Conservation (phyloP, 1,140 invertebrate genomes). For the Centruroides sculpturatus region DNA sequence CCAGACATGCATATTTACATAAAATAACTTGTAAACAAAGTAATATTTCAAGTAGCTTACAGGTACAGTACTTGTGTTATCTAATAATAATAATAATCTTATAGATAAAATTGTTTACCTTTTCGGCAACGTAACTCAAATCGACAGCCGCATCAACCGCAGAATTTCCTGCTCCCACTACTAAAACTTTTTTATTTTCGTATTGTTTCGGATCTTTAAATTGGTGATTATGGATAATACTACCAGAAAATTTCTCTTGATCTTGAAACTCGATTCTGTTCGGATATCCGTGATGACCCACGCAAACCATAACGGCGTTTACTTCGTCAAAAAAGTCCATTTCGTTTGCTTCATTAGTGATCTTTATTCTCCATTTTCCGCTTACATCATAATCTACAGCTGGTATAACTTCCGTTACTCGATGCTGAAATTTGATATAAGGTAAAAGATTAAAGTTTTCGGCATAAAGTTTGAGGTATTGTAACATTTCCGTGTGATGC, state of each 20-base stretch:
- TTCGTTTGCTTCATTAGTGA: too few species aligned
- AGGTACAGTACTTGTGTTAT: too few species aligned
- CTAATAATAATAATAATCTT: too few species aligned
- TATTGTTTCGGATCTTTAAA: constrained; percentile 23
- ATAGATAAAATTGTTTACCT: constrained; percentile 6
- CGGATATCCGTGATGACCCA: constrained; percentile 26
- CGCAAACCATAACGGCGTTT: constrained; percentile 18
- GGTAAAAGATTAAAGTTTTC: constrained; percentile 16
- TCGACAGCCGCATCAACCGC: constrained; percentile 18
- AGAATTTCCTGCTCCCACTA: constrained; percentile 27
- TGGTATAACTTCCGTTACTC: constrained; percentile 17
- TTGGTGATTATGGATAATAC: constrained; percentile 26
- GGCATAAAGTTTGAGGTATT: constrained; percentile 26
- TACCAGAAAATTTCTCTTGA: constrained; percentile 22
- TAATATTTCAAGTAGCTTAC: too few species aligned
- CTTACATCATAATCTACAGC: constrained; percentile 24
- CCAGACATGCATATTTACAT: too few species aligned
- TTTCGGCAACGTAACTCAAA: constrained; percentile 13
- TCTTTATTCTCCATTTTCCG: constrained; percentile 32
- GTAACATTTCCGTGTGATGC: constrained; percentile 24
- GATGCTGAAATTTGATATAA: constrained; percentile 13
- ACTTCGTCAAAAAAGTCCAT: too few species aligned
- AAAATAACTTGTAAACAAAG: too few species aligned
- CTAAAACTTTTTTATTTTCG: constrained; percentile 24
- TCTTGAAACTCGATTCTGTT: constrained; percentile 22